phyloP scores from a whole-genome alignment of 2,113 vertebrate genomes.

The Pygoscelis antarcticus region DNA sequence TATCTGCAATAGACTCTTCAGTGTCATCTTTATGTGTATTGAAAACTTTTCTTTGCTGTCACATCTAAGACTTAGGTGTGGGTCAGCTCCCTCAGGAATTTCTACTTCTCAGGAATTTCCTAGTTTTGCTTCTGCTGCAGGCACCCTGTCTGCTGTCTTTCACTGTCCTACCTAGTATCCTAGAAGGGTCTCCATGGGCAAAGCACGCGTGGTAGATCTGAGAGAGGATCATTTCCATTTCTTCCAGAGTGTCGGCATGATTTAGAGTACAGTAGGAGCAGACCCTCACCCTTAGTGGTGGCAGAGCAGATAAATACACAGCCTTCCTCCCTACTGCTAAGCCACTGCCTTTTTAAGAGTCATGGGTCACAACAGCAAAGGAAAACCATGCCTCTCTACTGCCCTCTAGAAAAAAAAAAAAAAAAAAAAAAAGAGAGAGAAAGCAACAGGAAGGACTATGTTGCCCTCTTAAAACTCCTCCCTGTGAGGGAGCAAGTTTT shows the following conservation, averaged over 20 bases:
- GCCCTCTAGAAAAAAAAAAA: neutral
- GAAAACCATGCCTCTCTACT: neutral
- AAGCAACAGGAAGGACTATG: neutral
- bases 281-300: neutral
- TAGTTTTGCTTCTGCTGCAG: neutral
- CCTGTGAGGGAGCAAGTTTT: neutral
- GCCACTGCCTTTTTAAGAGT: neutral
- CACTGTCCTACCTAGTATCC: neutral
- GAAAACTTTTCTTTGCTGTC: neutral
- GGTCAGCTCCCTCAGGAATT: neutral
- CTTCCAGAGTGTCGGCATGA: neutral
- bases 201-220: neutral
- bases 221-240: neutral
- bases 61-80: neutral
- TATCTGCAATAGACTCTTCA: neutral
- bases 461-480: neutral
- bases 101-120: neutral
- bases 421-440: too few relatives aligned
- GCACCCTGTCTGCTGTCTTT: neutral
- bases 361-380: neutral
- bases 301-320: neutral
- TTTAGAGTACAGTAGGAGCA: neutral
- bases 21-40: neutral
- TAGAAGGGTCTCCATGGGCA: neutral
- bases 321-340: neutral